Conservation (phyloP, 2,113 vertebrate genomes). For the Fulmarus glacialis region DNA sequence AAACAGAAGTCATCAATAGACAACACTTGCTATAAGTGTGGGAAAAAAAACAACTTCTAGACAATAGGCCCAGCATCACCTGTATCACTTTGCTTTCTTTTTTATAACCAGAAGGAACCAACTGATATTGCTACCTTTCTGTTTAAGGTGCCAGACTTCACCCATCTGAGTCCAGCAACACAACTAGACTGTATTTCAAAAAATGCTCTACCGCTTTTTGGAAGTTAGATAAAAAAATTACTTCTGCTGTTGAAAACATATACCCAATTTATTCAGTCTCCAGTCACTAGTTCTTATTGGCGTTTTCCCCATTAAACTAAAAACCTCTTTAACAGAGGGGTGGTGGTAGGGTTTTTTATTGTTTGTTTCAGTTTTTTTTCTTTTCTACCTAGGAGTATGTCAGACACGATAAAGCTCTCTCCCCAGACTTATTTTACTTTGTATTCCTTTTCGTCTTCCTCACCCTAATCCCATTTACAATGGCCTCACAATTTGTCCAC, state of each 20-base stretch:
- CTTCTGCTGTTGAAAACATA: not conserved
- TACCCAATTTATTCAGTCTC: accelerated
- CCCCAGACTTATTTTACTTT: not conserved
- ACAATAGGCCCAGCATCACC: not conserved
- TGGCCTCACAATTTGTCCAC: not conserved
- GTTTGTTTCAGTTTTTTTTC: not conserved
- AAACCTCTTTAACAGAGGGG: not conserved
- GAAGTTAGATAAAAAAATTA: not conserved
- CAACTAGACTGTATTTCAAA: not conserved
- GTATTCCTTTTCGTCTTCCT: not conserved
- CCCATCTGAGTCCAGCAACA: not conserved
- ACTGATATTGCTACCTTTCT: not conserved
- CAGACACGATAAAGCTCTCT: not conserved
- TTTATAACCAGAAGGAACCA: not conserved
- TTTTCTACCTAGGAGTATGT: not conserved
- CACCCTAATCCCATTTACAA: not conserved
- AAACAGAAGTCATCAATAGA: not conserved
- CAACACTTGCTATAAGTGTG: not conserved
- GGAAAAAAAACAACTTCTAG: not conserved
- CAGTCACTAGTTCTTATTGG: not conserved
- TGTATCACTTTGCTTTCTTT: not conserved
- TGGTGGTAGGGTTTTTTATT: not conserved
- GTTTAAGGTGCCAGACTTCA: not conserved
- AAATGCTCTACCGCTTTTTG: not conserved
- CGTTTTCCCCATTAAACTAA: not conserved